Evolutionary conservation across 2,113 vertebrate genomes (phyloP), one percentile per base, ranked within the genome.

Genomic region (Podilymbus podiceps): DNA sequence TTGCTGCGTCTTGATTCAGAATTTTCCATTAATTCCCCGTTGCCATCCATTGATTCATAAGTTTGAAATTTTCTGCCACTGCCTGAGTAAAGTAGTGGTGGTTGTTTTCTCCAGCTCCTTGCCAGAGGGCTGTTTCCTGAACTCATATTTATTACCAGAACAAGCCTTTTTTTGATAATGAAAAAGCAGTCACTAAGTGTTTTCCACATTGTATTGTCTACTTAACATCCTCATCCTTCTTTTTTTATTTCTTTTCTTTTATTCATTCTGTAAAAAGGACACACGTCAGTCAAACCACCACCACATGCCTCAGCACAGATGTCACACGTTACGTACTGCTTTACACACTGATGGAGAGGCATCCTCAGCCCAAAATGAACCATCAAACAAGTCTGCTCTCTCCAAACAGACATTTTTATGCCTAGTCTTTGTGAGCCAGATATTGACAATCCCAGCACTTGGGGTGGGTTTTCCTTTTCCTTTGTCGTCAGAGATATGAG

Each of bases 221-320:
- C 46, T 50, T 50, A 86, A 35, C 35, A 66, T 44, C 8, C 12
- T 12, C 23, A 56, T 64, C 12, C 11, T 50, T 58, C 19, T 46
- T 50, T 31, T 35, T 11, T 17, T n/a, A 76, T 28, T 24, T n/a
- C 20, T 80, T 28, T 24, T n/a, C 20, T 84, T 66, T 47, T 27
- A 58, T 92, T 84, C 5, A 4, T n/a, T 63, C 38, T 78, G 20
- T 64, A 63, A 85, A 91, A 81, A 1, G 4, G 42, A 55, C 9
- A 18, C 13, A 38, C 33, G 64, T 47, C 25, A 52, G 47, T 21
- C 44, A 42, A 74, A 16, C 28, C 27, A 35, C 33, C 0, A 0
- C 23, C 11, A 30, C 0, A 0, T 62, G 33, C 55, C 40, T 89
- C 44, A 59, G 74, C 1, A 0, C 47, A 81, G 28, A 25, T 67